Conservation (phyloP, 1,140 invertebrate genomes). For the Caerostris extrusa region DNA sequence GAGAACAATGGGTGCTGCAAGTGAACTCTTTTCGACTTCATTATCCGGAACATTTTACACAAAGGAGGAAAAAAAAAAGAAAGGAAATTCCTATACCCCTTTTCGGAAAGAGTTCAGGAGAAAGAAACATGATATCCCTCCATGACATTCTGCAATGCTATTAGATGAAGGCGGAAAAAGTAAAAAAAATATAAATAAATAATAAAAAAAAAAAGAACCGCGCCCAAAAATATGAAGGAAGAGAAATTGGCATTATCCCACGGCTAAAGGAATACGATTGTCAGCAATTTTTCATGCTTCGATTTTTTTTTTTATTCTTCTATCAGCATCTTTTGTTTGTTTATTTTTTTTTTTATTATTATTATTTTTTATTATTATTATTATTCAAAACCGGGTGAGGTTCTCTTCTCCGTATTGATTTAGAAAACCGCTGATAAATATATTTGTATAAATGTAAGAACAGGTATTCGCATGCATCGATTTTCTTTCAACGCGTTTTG, state of each 20-base stretch:
- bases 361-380: neutral
- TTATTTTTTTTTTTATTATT: neutral
- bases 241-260: conserved; percentile 31
- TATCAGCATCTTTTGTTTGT: neutral
- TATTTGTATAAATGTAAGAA: conserved; percentile 51
- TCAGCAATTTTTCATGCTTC: conserved; percentile 58
- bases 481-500: conserved; percentile 11
- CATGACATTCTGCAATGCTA: neutral
- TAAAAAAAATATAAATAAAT: neutral
- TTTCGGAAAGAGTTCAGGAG: neutral
- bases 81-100: conserved; percentile 1
- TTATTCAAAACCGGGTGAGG: neutral
- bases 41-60: conserved; percentile 28
- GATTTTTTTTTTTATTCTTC: neutral
- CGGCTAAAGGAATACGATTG: conserved; percentile 32
- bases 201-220: neutral
- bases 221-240: neutral
- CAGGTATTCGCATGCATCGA: neutral
- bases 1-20: neutral
- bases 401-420: conserved; percentile 32
- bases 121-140: neutral
- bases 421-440: conserved; percentile 60
- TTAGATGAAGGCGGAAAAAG: neutral
- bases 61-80: neutral
- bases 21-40: conserved; percentile 24